These are phyloP conservation scores for Puma concolor DNA, from an alignment of 2,113 vertebrate genomes.

Conservation along the genomic window DNA sequence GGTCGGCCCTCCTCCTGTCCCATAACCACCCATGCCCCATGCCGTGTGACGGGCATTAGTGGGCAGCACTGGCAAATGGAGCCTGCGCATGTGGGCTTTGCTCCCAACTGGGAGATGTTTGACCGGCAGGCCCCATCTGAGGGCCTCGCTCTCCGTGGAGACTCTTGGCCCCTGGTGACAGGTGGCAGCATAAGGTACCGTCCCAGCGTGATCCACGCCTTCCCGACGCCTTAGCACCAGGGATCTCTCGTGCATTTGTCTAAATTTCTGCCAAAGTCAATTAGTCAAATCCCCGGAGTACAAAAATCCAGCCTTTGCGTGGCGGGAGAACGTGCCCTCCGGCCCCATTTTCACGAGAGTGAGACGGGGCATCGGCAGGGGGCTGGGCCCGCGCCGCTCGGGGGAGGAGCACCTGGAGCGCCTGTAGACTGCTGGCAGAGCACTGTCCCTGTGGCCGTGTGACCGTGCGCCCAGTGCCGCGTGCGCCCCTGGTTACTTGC, in stretches of 20 bases:
- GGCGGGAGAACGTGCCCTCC: background rate
- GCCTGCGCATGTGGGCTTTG: background rate
- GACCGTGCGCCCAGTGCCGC: background rate
- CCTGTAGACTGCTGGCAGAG: background rate
- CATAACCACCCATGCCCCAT: fast-evolving
- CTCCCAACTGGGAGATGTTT: background rate
- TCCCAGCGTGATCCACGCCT: too few relatives aligned
- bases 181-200: background rate
- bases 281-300: background rate
- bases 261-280: background rate
- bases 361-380: background rate
- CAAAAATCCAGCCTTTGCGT: background rate
- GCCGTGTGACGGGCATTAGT: fast-evolving
- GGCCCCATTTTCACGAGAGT: background rate
- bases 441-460: fast-evolving
- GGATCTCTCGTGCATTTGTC: background rate
- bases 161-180: background rate
- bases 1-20: background rate
- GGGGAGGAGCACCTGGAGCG: background rate
- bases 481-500: background rate
- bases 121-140: background rate
- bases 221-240: background rate
- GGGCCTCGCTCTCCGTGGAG: background rate
- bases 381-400: background rate
- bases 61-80: background rate